These are phyloP conservation scores for Onychomys arenicola DNA, from an alignment of 2,797 vertebrate species.

Conservation along the genomic window DNA sequence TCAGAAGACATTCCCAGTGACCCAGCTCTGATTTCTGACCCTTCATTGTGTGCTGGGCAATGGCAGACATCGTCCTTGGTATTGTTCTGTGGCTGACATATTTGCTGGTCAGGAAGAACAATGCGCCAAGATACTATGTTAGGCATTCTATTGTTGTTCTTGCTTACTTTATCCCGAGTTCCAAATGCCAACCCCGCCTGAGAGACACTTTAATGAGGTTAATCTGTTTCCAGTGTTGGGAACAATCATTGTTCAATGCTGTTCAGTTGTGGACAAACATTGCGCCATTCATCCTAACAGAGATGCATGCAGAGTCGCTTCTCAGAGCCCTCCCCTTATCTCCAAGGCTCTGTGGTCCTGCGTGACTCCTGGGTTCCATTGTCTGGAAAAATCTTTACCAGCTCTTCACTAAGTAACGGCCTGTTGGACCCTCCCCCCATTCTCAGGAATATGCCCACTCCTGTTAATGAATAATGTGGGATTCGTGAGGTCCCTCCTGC, in stretches of 20 bases:
- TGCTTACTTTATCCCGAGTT: constrained; percentile 54
- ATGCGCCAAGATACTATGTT: constrained; percentile 68
- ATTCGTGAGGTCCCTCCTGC: constrained; percentile 46
- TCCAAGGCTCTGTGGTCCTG: neutral
- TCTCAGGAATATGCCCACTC: constrained; percentile 28
- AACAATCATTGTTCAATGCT: neutral
- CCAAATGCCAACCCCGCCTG: constrained; percentile 27
- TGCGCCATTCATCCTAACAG: neutral
- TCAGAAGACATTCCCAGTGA: neutral
- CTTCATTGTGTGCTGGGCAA: constrained; percentile 41
- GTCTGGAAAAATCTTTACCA: constrained; percentile 26
- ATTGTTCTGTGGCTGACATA: constrained; percentile 52
- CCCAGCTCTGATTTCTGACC: neutral
- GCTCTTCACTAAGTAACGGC: constrained; percentile 51
- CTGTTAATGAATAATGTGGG: constrained; percentile 78
- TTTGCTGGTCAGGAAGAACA: constrained; percentile 75
- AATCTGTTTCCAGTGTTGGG: neutral
- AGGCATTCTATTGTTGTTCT: constrained; percentile 71
- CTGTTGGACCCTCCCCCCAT: neutral
- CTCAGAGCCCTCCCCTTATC: neutral
- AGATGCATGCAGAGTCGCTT: neutral
- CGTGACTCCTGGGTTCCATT: neutral
- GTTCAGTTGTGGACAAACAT: neutral
- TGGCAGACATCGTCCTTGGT: constrained; percentile 27
- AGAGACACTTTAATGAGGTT: constrained; percentile 53